These are phyloP conservation scores for Ochropleura plecta DNA, from an alignment of 2,888 invertebrate genomes.

Conservation along the genomic window DNA sequence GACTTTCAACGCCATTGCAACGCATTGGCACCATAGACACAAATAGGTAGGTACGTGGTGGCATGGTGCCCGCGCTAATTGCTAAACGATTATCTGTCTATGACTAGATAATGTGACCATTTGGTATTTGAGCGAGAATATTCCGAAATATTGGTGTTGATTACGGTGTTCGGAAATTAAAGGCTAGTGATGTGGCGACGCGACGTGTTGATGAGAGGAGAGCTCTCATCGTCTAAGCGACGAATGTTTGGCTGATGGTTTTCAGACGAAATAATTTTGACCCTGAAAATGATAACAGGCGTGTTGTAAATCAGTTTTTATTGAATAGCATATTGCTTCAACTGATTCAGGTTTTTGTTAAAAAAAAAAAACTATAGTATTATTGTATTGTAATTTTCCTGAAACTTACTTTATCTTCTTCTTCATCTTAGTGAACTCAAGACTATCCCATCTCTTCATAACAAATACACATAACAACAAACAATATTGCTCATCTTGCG, in stretches of 20 bases:
- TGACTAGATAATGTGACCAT: slow-evolving; percentile 21
- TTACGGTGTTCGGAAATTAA: neutral
- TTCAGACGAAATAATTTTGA: neutral
- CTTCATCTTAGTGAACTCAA: neutral
- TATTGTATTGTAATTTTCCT: neutral
- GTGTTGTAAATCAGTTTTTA: neutral
- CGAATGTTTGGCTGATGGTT: neutral
- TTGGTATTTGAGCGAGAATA: slow-evolving; percentile 8
- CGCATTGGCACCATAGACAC: slow-evolving; percentile 42
- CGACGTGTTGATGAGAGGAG: neutral
- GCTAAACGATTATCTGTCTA: slow-evolving; percentile 59
- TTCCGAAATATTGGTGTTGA: neutral
- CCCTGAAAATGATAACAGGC: neutral
- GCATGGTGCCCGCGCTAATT: slow-evolving; percentile 70
- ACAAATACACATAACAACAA: slow-evolving; percentile 23
- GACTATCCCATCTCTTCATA: neutral
- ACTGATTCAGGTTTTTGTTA: neutral
- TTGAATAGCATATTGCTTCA: too few species aligned
- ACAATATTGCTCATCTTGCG: slow-evolving; percentile 17
- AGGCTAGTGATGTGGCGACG: neutral
- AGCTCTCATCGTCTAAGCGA: neutral
- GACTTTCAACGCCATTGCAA: slow-evolving; percentile 39
- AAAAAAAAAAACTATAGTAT: neutral
- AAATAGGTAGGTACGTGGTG: slow-evolving; percentile 25
- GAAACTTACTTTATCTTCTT: neutral